Evolutionary conservation across 1,140 invertebrate species (phyloP), one percentile per base, ranked within the genome.

Genomic region (Rhagoletis zephyria): DNA sequence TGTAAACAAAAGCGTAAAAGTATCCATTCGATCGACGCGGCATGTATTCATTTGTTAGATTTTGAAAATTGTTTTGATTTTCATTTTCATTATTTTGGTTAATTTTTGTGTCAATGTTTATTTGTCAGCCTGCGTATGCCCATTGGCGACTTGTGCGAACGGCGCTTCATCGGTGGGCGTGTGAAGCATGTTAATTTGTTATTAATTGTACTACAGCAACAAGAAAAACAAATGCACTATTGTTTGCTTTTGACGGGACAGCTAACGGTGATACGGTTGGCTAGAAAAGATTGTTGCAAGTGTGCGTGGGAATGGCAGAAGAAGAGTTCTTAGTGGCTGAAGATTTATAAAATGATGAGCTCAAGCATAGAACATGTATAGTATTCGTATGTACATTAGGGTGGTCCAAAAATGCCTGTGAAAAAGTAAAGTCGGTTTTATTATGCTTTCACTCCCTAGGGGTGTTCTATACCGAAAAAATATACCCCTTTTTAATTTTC

Each of bases 181-280:
- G 89, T 88, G 91, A 88, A 92, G 90, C 90, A 91, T 91, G 91
- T 92, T 92, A 92, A 92, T 92, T 92, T 92, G 91, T 90, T 92
- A 92, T 92, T 92, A 92, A 92, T 92, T 92, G 91, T 91, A 48
- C 74, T 56, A 81, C 16, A 81, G n/a, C 48, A 81, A 77, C 74
- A 77, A 70, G 42, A 45, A 70, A 7, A 70, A 56, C 48, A 16
- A 56, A 19, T 12, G n/a, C n/a, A 56, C 48, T 81, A 81, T 81
- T 81, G 45, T 81, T 81, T 81, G 74, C 45, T 81, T 81, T 56
- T 81, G 19, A 56, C 56, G 74, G 16, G 74, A 56, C 74, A 81
- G 74, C 51, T 48, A 81, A 56, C 48, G 12, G n/a, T 30, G 74
- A 81, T 81, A 59, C 6, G 74, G 48, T 81, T 56, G 74, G 74